Conservation (phyloP, 2,113 vertebrate species). For the Accipiter cooperii region DNA sequence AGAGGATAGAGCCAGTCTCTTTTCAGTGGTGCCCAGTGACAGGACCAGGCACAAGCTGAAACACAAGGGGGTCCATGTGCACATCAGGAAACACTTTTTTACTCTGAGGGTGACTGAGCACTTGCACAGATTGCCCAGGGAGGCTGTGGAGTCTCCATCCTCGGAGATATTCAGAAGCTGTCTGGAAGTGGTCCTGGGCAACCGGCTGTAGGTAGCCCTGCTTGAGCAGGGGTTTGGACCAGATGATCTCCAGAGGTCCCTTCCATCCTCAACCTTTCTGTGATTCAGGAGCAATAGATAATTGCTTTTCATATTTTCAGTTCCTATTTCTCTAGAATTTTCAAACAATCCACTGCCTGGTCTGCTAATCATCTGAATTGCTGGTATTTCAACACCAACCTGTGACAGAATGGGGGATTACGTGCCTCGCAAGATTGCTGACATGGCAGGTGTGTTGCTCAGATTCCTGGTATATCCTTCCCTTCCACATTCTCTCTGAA, state of each 20-base stretch:
- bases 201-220: background rate
- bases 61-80: background rate
- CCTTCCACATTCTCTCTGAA: background rate
- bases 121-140: background rate
- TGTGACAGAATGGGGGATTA: background rate
- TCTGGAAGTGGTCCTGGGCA: background rate
- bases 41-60: background rate
- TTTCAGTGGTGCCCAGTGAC: background rate
- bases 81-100: background rate
- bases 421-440: background rate
- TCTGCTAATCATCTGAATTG: background rate
- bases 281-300: background rate
- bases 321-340: background rate
- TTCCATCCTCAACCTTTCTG: background rate
- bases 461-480: background rate
- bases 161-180: background rate
- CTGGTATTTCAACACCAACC: background rate
- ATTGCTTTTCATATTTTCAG: background rate
- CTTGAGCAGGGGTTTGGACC: background rate
- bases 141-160: background rate
- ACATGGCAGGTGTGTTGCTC: background rate
- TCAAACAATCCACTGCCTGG: background rate
- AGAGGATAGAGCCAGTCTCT: background rate
- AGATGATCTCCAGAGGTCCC: background rate
- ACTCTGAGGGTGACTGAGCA: background rate